A percentile compares a stretch with the other conserved stretches of the same genome.
These are phyloP conservation scores for Hycleus cichorii DNA, from an alignment of 1,140 invertebrate species.

Conservation along the genomic window DNA sequence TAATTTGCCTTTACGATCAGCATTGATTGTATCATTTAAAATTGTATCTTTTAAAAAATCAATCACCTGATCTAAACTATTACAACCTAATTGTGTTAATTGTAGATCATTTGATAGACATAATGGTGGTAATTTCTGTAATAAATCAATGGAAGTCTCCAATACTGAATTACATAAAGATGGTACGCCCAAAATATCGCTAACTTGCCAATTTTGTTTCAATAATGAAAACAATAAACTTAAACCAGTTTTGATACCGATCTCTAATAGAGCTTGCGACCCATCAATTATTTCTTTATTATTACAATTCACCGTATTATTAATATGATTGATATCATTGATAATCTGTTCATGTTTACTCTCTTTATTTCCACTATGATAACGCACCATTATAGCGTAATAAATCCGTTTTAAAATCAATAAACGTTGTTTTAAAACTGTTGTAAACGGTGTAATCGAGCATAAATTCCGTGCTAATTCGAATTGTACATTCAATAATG, in stretches of 20 bases:
- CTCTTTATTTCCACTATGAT: conserved; percentile 45
- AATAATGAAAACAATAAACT: conserved; percentile 55
- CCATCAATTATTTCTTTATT: conserved; percentile 34
- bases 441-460: conserved; percentile 50
- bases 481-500: conserved; percentile 48
- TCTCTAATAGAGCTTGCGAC: conserved; percentile 54
- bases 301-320: neutral
- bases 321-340: neutral
- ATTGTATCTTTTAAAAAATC: conserved; percentile 50
- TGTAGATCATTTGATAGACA: conserved; percentile 55
- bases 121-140: conserved; percentile 50
- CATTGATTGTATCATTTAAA: conserved; percentile 43
- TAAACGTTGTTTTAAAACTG: conserved; percentile 49
- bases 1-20: conserved; percentile 46
- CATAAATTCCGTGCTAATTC: conserved; percentile 48
- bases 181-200: conserved; percentile 34
- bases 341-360: conserved; percentile 17
- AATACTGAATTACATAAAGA: conserved; percentile 54
- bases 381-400: conserved; percentile 49
- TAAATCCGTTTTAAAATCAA: conserved; percentile 55
- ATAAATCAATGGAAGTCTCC: conserved; percentile 50
- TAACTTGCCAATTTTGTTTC: conserved; percentile 51
- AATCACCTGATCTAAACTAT: conserved; percentile 49
- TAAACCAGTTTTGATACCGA: conserved; percentile 57
- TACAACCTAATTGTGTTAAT: conserved; percentile 49